Evolutionary conservation across 2,113 vertebrate species (phyloP), one percentile per base, ranked within the genome.

Genomic region (Mesoclemmys tuberculata): DNA sequence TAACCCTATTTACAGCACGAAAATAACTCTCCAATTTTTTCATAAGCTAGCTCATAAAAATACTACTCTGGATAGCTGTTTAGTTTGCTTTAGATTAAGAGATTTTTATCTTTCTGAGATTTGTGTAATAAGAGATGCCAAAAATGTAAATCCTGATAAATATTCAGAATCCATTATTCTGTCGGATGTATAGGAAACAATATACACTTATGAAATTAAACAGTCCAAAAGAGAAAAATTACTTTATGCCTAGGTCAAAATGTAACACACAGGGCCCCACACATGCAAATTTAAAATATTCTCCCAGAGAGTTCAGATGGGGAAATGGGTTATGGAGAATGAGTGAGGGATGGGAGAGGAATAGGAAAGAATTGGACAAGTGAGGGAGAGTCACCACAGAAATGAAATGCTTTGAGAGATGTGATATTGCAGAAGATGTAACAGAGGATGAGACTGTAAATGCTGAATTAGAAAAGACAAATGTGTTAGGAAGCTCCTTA

Each of bases 1-100:
- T 87, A 96, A 82, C 29, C 4, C 83, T 8, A 90, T 94, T 94
- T 90, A 96, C 94, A 91, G 85, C 24, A 82, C 10, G 94, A 84
- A 97, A 95, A 94, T 90, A 92, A 38, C 4, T 79, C 18, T 82
- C 2, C 38, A 55, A 3, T 82, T 85, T 96, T 91, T 87, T 94
- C 75, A 81, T 89, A 89, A 94, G 10, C 1, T 58, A 54, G 49
- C 38, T 80, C 61, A 87, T 82, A 80, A 88, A 90, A 93, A 85
- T 88, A 90, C 48, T 81, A 3, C 18, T 64, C 12, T 31, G 64
- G 86, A 93, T 97, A 93, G 56, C 18, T 86, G 68, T 91, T 82
- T 75, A 27, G 6, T 74, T 93, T 84, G 8, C 38, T 84, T 94
- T 96, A 0, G 0, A 46, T 88, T 31, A 64, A 84, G 56, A 90